Percentiles rank a stretch among this genome's conserved stretches.
phyloP scores from a whole-genome alignment of 2,888 invertebrate species.

The Patella caerulea region DNA sequence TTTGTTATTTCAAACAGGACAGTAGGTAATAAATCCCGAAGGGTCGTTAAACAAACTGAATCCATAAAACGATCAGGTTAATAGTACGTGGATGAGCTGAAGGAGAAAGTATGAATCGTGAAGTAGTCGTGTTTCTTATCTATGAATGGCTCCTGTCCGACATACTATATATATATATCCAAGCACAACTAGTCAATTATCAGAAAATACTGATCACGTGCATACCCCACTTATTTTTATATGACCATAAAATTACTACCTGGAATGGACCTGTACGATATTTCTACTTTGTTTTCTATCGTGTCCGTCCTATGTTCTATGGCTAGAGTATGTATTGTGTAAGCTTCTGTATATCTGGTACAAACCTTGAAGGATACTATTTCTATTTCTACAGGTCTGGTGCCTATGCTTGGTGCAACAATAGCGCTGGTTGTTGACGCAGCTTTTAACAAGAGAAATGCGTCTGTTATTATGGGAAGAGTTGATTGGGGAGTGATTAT shows the following conservation, averaged over 20 bases:
- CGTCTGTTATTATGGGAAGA: constrained; percentile 27
- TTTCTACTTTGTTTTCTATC: not conserved
- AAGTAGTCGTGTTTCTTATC: too few species aligned
- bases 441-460: constrained; percentile 29
- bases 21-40: too few species aligned
- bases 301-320: not conserved
- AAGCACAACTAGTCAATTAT: too few species aligned
- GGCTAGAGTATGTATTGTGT: too few species aligned
- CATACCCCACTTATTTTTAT: not conserved
- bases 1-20: too few species aligned
- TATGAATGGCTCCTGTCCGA: too few species aligned
- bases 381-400: constrained; percentile 36
- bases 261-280: not conserved
- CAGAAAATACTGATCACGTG: not conserved
- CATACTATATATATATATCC: too few species aligned
- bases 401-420: constrained; percentile 40
- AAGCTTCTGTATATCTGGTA: too few species aligned
- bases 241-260: not conserved
- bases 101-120: too few species aligned
- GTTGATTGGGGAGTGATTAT: constrained; percentile 45
- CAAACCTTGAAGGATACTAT: not conserved
- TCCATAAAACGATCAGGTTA: too few species aligned
- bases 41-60: too few species aligned
- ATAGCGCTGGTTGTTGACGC: constrained; percentile 37
- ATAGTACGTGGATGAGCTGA: too few species aligned